Evolutionary conservation across 1,140 invertebrate genomes (phyloP).

Genomic region (Calycopis cecrops): DNA sequence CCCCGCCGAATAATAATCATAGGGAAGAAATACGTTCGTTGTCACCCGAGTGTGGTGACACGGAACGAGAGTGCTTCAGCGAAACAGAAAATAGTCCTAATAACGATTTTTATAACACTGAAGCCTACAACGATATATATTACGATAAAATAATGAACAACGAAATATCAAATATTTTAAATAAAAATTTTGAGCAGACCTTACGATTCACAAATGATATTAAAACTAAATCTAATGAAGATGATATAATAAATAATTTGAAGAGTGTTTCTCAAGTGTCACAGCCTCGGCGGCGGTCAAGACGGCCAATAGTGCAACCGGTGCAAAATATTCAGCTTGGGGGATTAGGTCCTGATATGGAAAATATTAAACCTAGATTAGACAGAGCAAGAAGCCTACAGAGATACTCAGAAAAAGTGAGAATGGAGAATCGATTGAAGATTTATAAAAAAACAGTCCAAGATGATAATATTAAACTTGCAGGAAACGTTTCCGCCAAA

Average conservation of each 20-base stretch:
- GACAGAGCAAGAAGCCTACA: slow-evolving; percentile 64
- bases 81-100: slow-evolving; percentile 34
- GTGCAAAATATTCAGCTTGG: slow-evolving; percentile 50
- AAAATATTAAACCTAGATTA: slow-evolving; percentile 57
- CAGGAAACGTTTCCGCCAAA: slow-evolving; percentile 31
- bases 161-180: slow-evolving; percentile 42
- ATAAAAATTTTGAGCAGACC: slow-evolving; percentile 44
- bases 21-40: slow-evolving; percentile 51
- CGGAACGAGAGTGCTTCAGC: slow-evolving; percentile 51
- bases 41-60: slow-evolving; percentile 61
- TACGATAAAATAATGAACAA: slow-evolving; percentile 54
- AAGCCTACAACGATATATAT: slow-evolving; percentile 63
- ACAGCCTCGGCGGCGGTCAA: slow-evolving; percentile 34
- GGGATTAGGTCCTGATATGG: slow-evolving; percentile 60
- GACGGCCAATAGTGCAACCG: slow-evolving; percentile 38
- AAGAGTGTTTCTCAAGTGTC: slow-evolving; percentile 58
- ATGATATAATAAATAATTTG: slow-evolving; percentile 39
- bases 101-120: slow-evolving; percentile 56
- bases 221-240: slow-evolving; percentile 33
- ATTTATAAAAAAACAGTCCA: slow-evolving; percentile 57
- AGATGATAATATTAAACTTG: slow-evolving; percentile 38
- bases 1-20: slow-evolving; percentile 22
- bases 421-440: slow-evolving; percentile 60
- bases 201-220: slow-evolving; percentile 38
- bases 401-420: slow-evolving; percentile 65